Base-by-base conservation (phyloP, 2,113 vertebrate species). In the Pelmatolapia mariae region DNA sequence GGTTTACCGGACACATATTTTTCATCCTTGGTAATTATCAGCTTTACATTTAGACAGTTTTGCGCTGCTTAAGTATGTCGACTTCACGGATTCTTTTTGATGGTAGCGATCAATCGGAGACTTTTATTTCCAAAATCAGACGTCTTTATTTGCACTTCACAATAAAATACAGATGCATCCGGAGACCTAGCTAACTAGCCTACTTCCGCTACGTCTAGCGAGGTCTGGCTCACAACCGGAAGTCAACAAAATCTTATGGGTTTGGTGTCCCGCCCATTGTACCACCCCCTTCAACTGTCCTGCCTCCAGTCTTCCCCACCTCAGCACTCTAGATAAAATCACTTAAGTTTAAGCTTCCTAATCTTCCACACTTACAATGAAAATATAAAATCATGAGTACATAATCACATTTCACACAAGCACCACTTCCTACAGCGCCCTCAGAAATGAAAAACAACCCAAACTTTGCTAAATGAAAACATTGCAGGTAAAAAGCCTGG, bases 1-100 rank as follows among this genome's bases (percentile, higher is more conserved):
- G 13, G 38, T 33, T 33, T 10, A 61, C 16, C 2, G 3, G 8
- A 61, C 57, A 61, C 57, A 33, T 61, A 61, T 61, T 61, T 61
- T 61, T 61, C 1, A 19, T 19, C 16, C 73, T 33, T 31, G 26
- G 18, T n/a, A 78, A 78, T 78, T 50, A 22, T 50, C 57, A 85
- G 31, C 54, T 92, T 91, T 79, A 79, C 26, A 89, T 89, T 86
- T 83, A 76, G 45, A 68, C 40, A 40, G 9, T 45, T 79, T 53
- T 54, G 5, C n/a, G 1, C 5, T 7, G 59, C 33, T 63, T 33
- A 63, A 63, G 59, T 33, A 19, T 4, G 29, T 19, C 4, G 5
- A 61, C 59, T 19, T 33, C 29, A 61, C 2, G 5, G 59, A 4
- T 11, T 61, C 16, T 33, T 61, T 19, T 61, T 33, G 29, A 63